Percentiles rank a stretch among this genome's conserved stretches.
phyloP scores from a whole-genome alignment of 1,140 invertebrate genomes.

The Glomeris maerens region DNA sequence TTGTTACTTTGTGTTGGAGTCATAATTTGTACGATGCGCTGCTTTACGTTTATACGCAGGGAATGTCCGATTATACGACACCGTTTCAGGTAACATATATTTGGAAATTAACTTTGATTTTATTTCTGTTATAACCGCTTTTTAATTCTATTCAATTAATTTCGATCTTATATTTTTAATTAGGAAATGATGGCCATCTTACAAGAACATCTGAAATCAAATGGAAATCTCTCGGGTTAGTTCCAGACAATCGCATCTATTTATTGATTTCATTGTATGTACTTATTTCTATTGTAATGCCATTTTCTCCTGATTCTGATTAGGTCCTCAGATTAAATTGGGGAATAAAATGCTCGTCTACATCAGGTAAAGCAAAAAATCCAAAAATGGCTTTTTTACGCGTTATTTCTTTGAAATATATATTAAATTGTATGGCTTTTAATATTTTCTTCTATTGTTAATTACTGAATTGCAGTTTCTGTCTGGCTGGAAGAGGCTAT shows the following conservation, averaged over 20 bases:
- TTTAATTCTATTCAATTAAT: not conserved
- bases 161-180: no score
- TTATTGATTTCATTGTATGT: not conserved
- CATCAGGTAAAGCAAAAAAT: no score
- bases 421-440: no score
- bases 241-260: not conserved
- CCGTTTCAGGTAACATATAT: constrained; percentile 46
- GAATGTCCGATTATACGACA: constrained; percentile 64
- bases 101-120: no score
- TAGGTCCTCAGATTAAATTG: constrained; percentile 32
- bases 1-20: constrained; percentile 60
- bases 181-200: not conserved
- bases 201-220: not conserved
- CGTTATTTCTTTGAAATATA: no score
- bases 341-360: constrained; percentile 89
- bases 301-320: not conserved
- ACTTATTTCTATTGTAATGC: not conserved
- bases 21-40: constrained; percentile 70
- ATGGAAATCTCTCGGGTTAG: not conserved
- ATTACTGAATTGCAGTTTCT: constrained; percentile 74
- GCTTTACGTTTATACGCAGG: constrained; percentile 75
- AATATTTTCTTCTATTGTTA: no score
- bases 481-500: constrained; percentile 78
- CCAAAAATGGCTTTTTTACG: no score
- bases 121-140: not conserved